Evolutionary conservation across 2,888 invertebrate species (phyloP).

Genomic region (Lissonota sp.): DNA sequence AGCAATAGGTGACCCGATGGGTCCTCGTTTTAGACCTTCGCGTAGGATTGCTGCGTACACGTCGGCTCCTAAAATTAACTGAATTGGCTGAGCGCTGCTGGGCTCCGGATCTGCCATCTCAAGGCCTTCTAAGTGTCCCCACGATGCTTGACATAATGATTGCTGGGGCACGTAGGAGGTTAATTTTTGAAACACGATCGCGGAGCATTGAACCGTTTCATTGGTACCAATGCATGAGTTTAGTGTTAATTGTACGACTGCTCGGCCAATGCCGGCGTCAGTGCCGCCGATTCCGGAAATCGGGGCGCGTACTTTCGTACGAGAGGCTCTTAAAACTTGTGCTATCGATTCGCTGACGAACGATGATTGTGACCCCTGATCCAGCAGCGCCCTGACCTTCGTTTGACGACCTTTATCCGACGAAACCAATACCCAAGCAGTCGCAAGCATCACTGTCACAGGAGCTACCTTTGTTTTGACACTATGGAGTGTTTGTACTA

Average conservation of each 20-base stretch:
- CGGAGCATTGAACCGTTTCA: conserved; percentile 11
- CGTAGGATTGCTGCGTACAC: conserved; percentile 38
- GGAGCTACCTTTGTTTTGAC: conserved; percentile 19
- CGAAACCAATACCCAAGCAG: conserved; percentile 36
- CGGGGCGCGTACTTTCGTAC: conserved; percentile 41
- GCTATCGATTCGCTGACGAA: conserved; percentile 61
- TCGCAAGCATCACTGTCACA: conserved; percentile 8
- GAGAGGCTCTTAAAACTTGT: conserved; percentile 46
- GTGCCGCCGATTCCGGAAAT: conserved; percentile 54
- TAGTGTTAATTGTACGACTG: not conserved
- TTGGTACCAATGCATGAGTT: conserved; percentile 1
- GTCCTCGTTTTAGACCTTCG: conserved; percentile 30
- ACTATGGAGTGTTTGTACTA: not conserved
- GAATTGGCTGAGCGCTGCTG: conserved; percentile 15
- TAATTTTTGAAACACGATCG: conserved; percentile 28
- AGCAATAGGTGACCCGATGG: conserved; percentile 21
- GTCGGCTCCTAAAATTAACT: conserved; percentile 45
- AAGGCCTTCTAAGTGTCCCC: conserved; percentile 38
- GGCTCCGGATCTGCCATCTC: conserved; percentile 30
- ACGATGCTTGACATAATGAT: conserved; percentile 7
- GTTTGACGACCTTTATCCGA: conserved; percentile 29
- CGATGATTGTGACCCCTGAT: conserved; percentile 61
- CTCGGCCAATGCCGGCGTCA: conserved; percentile 19
- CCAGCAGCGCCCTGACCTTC: conserved; percentile 54
- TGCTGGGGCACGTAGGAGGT: conserved; percentile 30